Conservation (phyloP, 2,113 vertebrate species). For the Scatophagus argus region DNA sequence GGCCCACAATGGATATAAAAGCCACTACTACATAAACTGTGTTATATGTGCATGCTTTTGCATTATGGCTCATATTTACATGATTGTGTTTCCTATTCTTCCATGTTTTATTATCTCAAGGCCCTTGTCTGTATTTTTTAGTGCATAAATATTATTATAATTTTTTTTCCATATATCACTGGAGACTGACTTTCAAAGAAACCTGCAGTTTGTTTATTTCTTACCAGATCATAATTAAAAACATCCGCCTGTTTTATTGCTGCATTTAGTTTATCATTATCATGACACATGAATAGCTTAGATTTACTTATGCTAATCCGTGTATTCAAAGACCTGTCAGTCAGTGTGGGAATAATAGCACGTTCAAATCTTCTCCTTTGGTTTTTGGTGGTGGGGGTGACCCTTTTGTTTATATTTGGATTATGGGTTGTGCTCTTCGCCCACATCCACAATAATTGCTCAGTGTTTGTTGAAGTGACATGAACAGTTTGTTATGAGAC, state of each 20-base stretch:
- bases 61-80: neutral
- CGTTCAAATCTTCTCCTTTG: slow-evolving; percentile 14
- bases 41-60: slow-evolving; percentile 17
- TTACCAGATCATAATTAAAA: slow-evolving; percentile 4
- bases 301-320: slow-evolving; percentile 31
- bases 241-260: neutral
- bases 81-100: neutral
- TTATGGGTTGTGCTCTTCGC: slow-evolving; percentile 7
- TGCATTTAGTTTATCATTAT: neutral
- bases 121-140: neutral
- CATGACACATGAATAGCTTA: neutral
- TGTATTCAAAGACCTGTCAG: slow-evolving; percentile 38
- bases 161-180: neutral
- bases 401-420: slow-evolving; percentile 41
- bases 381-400: neutral
- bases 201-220: neutral
- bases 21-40: slow-evolving; percentile 19
- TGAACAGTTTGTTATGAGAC: neutral
- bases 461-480: slow-evolving; percentile 4
- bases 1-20: slow-evolving; percentile 11
- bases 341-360: slow-evolving; percentile 37
- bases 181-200: neutral
- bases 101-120: neutral
- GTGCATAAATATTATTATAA: neutral
- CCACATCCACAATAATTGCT: slow-evolving; percentile 19